Base-by-base conservation (phyloP, 2,888 invertebrate genomes). In the Tachina fera region DNA sequence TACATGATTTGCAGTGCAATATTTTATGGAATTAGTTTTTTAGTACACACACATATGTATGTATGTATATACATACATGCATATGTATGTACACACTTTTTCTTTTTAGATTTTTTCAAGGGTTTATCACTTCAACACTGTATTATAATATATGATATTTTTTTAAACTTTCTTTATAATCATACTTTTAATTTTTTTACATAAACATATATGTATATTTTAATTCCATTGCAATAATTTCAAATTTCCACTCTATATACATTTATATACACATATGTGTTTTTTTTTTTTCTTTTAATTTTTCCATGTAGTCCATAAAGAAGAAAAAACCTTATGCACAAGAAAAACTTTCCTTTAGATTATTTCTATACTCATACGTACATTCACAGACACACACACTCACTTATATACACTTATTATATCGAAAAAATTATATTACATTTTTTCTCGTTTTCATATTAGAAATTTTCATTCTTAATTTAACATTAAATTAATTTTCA, bases 391-490 rank as follows among this genome's bases (percentile, higher is more conserved):
- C 49, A 60, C 65, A 60, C 80, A 77, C 53, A 56, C 56, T 41
- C 82, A 83, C 72, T 47, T 53, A 70, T n/a, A 75, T 74, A 78
- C 63, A 82, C 45, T 43, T 75, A 61, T 76, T 75, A 75, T 83
- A 86, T 79, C 79, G 70, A 82, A 77, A 58, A 80, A 74, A 51
- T 83, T 87, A 81, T 84, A 87, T 87, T 84, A 87, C 84, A 43
- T 84, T 75, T 75, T 86, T 86, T 86, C 81, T 87, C 81, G 83
- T 86, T 88, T 88, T 71, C 86, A 86, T 85, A 75, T 83, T 83
- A 60, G 83, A 83, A 60, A 79, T 83, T 86, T 81, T 77, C 77
- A 80, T 80, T 79, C 74, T 78, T 61, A 22, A 56, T 74, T 81
- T 16, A 82, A 82, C 85, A 75, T 78, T 56, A 70, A 82, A 78